phyloP scores from a whole-genome alignment of 2,113 vertebrate genomes.

The Cisticola juncidis region DNA sequence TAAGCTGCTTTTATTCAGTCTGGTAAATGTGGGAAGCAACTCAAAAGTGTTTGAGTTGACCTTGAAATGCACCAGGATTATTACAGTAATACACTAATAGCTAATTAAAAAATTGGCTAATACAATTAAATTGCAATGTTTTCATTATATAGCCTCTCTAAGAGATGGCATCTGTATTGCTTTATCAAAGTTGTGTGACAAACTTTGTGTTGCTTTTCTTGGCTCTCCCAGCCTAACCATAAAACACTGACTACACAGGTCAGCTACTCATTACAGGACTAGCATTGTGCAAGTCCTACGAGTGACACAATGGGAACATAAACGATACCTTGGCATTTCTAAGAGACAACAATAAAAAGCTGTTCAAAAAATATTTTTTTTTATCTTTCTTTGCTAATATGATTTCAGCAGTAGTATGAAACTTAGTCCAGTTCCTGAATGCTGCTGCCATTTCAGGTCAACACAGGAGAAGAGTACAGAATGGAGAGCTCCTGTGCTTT shows the following conservation, averaged over 20 bases:
- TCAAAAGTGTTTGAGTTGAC: neutral
- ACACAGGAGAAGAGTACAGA: neutral
- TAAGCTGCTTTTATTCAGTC: neutral
- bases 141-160: conserved; percentile 17
- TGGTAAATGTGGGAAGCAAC: neutral
- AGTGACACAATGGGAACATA: neutral
- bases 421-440: neutral
- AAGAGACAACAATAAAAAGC: neutral
- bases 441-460: neutral
- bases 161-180: neutral
- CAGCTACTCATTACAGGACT: neutral
- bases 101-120: neutral
- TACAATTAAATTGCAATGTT: neutral
- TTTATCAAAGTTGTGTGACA: neutral
- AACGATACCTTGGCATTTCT: neutral
- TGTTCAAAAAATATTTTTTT: neutral
- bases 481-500: neutral
- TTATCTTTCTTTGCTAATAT: neutral
- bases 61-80: neutral
- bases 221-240: neutral
- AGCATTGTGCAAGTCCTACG: neutral
- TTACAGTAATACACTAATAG: neutral
- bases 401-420: neutral
- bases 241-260: neutral
- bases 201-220: conserved; percentile 12